Base-by-base conservation (phyloP, 2,113 vertebrate species). In the Prunella himalayana region DNA sequence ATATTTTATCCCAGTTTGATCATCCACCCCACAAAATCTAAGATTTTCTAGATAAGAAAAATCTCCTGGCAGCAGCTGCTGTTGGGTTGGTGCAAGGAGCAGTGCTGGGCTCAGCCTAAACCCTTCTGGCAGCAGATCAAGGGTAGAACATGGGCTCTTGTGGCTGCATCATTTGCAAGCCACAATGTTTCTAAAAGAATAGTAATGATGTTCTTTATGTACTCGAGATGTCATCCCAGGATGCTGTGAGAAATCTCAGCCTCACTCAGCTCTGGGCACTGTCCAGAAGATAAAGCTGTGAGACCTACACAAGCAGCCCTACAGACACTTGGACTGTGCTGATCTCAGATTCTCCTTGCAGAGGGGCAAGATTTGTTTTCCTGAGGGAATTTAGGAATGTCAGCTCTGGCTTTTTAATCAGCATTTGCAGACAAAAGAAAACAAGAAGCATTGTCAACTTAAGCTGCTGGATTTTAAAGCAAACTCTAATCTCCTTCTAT, bases 321-420 rank as follows among this genome's bases (percentile, higher is more conserved):
- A 11, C 85, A 92, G 90, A 70, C 60, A 45, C 56, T 20, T 19
- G 56, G 72, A 24, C 53, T 80, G 78, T 41, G 41, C 87, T 4
- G 2, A 72, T 94, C 83, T 51, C 86, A 59, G 39, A 65, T 84
- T 66, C 70, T 69, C 81, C 78, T 47, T 69, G 45, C 57, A n/a
- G 92, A 86, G 65, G 70, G 61, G 82, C 92, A 86, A 42, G 76
- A 49, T 66, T 60, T 86, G 41, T 84, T 78, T 72, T 96, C 92
- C 88, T 53, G 65, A 25, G 82, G 84, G 87, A 76, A 79, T 80
- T 95, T 5, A 39, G 69, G 85, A 92, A 94, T 93, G 88, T 75
- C 76, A 94, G 90, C 51, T 93, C 82, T 92, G 88, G 93, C 60
- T 95, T 95, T 91, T 91, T 86, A 90, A 94, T 96, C 82, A 95